Evolutionary conservation across 2,888 invertebrate genomes (phyloP).

Genomic region (Drosophila neutralis): DNA sequence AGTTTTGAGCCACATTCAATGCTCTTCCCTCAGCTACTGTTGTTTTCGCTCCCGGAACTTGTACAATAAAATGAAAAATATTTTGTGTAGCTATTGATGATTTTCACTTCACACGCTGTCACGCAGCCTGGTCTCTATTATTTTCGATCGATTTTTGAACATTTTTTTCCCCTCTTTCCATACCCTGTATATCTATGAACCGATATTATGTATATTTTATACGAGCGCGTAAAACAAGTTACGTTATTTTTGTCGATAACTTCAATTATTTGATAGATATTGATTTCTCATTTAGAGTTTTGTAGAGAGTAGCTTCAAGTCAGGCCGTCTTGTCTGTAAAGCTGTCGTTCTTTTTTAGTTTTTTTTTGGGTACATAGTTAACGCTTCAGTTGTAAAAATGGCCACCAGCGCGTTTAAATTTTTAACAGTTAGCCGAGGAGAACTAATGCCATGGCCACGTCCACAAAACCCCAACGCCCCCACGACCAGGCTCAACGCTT

Average conservation of each 20-base stretch:
- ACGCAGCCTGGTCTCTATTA: neutral
- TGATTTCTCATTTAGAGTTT: neutral
- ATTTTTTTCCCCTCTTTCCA: neutral
- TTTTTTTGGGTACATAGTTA: slow-evolving; percentile 66
- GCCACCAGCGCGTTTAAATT: slow-evolving; percentile 76
- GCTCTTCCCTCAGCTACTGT: slow-evolving; percentile 22
- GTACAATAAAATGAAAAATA: slow-evolving; percentile 72
- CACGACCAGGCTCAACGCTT: slow-evolving; percentile 42
- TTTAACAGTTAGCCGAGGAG: slow-evolving; percentile 53
- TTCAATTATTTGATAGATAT: rapidly evolving
- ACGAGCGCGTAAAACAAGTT: neutral
- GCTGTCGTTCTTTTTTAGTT: slow-evolving; percentile 6
- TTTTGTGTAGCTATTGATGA: slow-evolving; percentile 54
- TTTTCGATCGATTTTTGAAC: slow-evolving; percentile 1
- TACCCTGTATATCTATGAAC: neutral
- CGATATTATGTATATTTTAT: neutral
- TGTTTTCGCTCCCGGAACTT: slow-evolving; percentile 38
- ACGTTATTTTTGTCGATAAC: neutral
- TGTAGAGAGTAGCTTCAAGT: neutral
- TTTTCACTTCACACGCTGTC: slow-evolving; percentile 18
- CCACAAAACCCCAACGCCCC: slow-evolving; percentile 10
- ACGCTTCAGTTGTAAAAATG: slow-evolving; percentile 79
- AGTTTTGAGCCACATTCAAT: neutral
- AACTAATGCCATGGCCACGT: slow-evolving; percentile 25
- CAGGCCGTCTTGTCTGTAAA: neutral